Evolutionary conservation across 2,888 invertebrate species (phyloP), one percentile per base, ranked within the genome.

Genomic region (Mythimna impura): DNA sequence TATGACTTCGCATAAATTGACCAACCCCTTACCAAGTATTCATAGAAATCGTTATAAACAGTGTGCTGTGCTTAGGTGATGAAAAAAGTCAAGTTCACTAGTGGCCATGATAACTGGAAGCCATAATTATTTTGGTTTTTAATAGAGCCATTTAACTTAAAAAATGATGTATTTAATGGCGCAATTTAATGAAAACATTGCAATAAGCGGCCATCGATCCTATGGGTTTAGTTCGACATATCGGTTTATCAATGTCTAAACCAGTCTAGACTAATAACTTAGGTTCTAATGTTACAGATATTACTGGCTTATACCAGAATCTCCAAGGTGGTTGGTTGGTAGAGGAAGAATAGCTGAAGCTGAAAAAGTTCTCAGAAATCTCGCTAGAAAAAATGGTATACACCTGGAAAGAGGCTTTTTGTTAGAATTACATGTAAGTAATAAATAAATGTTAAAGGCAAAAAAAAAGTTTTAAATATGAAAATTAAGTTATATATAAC

Each of bases 301-400:
- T 82, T 97, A 97, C 88, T 97, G 97, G 97, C 94, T 97, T 57
- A 96, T 97, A 80, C 97, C 97, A 12, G 97, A 97, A 89, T 97
- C 97, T 63, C 97, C 97, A 3, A 93, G 97, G 78, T 97, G 97
- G 97, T 92, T 97, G 30, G 97, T 97, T 9, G 97, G 97, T 36
- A 96, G 97, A 85, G 97, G 97, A 36, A 94, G 97, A 61, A 96
- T 97, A 82, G 97, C 97, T 68, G 97, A 97, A 83, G 97, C 97
- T 0, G 97, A 97, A 85, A 96, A 96, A 66, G 97, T 97, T 9
- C 93, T 97, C 6, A 96, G 97, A 76, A 96, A 96, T 78, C 97
- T 97, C 86, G 97, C 97, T 0, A 96, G 92, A 82, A 96, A 96
- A 82, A 98, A 98, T 84, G 97, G 97, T 17, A 97, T 96, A 68